Conservation (phyloP, 2,113 vertebrate genomes). For the Aythya baeri region DNA sequence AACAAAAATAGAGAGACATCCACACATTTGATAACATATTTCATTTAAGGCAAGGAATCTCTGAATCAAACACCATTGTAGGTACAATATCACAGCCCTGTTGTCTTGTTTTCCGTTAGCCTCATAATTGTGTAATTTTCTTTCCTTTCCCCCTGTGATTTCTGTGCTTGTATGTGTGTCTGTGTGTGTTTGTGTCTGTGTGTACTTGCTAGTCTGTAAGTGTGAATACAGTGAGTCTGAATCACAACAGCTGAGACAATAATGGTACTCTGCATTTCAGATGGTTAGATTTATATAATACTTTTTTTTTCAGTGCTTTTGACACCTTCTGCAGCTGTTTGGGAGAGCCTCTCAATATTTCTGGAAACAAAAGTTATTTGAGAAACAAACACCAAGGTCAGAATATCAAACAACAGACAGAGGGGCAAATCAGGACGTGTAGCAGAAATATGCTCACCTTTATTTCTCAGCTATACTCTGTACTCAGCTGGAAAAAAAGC, state of each 20-base stretch:
- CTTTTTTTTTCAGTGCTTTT: not conserved
- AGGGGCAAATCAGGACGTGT: not conserved
- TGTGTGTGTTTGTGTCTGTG: fast-evolving
- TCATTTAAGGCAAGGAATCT: not conserved
- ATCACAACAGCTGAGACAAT: not conserved
- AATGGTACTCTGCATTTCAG: not conserved
- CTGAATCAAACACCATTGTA: not conserved
- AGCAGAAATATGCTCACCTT: not conserved
- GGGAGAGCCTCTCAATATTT: not conserved
- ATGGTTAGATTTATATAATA: not conserved
- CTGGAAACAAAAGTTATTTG: not conserved
- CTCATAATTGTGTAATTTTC: not conserved
- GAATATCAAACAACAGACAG: not conserved
- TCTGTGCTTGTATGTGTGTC: not conserved
- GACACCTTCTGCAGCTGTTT: not conserved
- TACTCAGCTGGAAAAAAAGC: not conserved
- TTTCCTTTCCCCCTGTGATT: not conserved
- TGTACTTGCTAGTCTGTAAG: not conserved
- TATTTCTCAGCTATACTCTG: not conserved
- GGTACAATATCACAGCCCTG: not conserved
- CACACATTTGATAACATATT: not conserved
- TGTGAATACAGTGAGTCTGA: not conserved
- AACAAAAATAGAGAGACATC: not conserved
- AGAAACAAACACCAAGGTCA: not conserved
- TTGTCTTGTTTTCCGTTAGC: not conserved